A percentile compares a stretch with the other conserved stretches of the same genome.
Conservation (phyloP, 2,888 invertebrate species). For the Agelastica alni region DNA sequence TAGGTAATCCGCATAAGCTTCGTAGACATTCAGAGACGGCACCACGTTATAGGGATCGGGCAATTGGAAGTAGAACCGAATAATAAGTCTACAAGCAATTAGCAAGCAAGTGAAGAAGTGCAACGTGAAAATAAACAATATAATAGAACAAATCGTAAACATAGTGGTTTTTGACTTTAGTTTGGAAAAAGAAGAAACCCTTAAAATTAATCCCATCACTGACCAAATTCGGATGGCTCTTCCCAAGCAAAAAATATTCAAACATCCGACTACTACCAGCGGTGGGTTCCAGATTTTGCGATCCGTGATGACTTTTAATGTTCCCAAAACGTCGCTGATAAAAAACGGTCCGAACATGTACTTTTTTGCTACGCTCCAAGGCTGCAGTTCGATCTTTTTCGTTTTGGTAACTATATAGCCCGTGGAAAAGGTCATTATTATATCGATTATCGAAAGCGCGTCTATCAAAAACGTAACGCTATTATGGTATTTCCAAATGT, state of each 20-base stretch:
- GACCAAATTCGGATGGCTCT: constrained; percentile 18
- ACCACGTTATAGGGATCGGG: constrained; percentile 4
- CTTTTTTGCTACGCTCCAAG: constrained; percentile 20
- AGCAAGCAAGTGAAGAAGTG: background rate
- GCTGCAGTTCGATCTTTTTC: constrained; percentile 24
- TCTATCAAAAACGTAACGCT: constrained; percentile 13
- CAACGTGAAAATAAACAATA: background rate
- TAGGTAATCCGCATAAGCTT: background rate
- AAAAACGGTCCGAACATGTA: constrained; percentile 33
- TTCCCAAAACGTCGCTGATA: constrained; percentile 34
- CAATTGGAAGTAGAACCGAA: background rate
- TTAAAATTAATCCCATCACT: constrained; percentile 2
- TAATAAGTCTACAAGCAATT: background rate
- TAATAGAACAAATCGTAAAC: background rate
- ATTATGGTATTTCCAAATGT: background rate
- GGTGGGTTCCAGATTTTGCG: background rate
- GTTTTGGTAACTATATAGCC: constrained; percentile 23
- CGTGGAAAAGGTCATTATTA: constrained; percentile 32
- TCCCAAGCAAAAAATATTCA: constrained; percentile 2
- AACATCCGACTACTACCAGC: background rate
- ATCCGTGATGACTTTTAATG: constrained; percentile 21
- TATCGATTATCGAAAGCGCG: constrained; percentile 24
- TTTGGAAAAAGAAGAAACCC: background rate
- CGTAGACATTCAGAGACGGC: background rate
- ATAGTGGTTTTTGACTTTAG: background rate